Base-by-base conservation (phyloP, 2,797 vertebrate species). In the Podarcis lilfordi region DNA sequence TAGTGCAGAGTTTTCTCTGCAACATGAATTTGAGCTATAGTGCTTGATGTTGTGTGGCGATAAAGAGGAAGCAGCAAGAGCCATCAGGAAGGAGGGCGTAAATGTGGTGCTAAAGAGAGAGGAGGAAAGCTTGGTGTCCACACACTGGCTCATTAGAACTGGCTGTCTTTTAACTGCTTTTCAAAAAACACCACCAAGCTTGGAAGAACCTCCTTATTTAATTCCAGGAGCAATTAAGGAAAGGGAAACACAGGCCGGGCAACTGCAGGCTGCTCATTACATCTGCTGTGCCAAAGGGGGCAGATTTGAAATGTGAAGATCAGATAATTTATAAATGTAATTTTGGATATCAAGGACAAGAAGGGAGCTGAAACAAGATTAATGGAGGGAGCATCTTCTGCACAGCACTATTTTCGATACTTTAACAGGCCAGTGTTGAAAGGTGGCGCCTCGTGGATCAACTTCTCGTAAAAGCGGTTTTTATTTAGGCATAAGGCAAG, bases 271-370 rank as follows among this genome's bases (percentile, higher is more conserved):
- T 93, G 86, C 85, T 95, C 50, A 77, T 91, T 93, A 90, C 84
- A 3, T 82, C 71, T 94, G 92, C 87, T 3, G 13, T 50, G 78
- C 88, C 85, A 90, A 89, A 91, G 80, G 90, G 89, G 83, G n/a
- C 27, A 91, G 84, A 92, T 90, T 91, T 93, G 88, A 95, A 94
- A 94, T 94, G 92, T 88, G 93, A 91, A 91, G 75, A 94, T 88
- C 89, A 88, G 91, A 93, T 93, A 92, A 91, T 90, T 94, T 93
- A 40, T 45, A 91, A 81, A 50, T 92, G 92, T 94, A 85, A 72
- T 84, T 95, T 94, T 78, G 89, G 80, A 79, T 94, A 95, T 93
- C 88, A 93, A 88, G 91, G 91, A 84, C 90, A 88, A n/a, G 82
- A 83, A 79, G 87, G 79, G 55, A 91, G 88, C 1, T 2, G 15